These are phyloP conservation scores for Etheostoma spectabile DNA, from an alignment of 2,113 vertebrate genomes.

Conservation along the genomic window DNA sequence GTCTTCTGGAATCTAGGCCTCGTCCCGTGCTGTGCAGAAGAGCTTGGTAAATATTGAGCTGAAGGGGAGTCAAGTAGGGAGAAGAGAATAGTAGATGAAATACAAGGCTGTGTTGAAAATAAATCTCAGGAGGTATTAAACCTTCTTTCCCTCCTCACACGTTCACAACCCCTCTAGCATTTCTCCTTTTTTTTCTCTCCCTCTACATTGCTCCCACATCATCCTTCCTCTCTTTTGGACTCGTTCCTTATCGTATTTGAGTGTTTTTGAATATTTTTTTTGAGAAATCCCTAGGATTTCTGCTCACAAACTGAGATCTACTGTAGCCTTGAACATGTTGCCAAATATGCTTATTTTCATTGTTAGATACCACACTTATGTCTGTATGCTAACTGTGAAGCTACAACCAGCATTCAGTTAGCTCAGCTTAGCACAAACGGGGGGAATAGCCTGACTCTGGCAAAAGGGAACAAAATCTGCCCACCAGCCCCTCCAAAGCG, in stretches of 20 bases:
- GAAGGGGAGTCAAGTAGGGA: slow-evolving; percentile 38
- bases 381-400: background rate
- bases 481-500: background rate
- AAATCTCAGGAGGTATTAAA: slow-evolving; percentile 59
- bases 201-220: slow-evolving; percentile 21
- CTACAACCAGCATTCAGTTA: background rate
- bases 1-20: slow-evolving; percentile 59
- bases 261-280: background rate
- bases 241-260: slow-evolving; percentile 1
- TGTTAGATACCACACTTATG: background rate
- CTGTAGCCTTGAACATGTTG: background rate
- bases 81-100: slow-evolving; percentile 49
- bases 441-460: background rate
- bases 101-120: slow-evolving; percentile 56
- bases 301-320: background rate
- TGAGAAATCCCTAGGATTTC: background rate
- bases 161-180: slow-evolving; percentile 18
- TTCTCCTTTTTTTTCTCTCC: slow-evolving; percentile 24
- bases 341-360: background rate
- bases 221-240: slow-evolving; percentile 42
- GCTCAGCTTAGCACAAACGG: background rate
- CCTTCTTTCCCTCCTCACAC: slow-evolving; percentile 10
- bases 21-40: slow-evolving; percentile 50
- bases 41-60: slow-evolving; percentile 70
- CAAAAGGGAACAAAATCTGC: background rate